A percentile compares a stretch with the other conserved stretches of the same genome.
These are phyloP conservation scores for Candoia aspera DNA, from an alignment of 2,113 vertebrate species.

Conservation along the genomic window DNA sequence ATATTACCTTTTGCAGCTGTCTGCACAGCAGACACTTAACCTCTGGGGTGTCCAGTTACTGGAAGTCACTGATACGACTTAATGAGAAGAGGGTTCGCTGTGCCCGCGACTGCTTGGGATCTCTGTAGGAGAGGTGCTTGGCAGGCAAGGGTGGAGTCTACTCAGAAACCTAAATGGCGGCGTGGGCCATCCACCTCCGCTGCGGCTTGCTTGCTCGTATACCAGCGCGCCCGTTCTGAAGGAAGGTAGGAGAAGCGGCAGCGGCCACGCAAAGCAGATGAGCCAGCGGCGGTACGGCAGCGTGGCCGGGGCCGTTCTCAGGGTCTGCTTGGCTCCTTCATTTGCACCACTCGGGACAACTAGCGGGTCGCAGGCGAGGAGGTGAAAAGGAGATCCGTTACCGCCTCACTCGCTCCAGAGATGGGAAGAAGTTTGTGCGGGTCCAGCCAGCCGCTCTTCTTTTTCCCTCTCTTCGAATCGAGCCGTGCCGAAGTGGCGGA, in stretches of 20 bases:
- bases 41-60: not conserved
- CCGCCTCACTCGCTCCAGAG: not conserved
- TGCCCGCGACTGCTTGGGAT: not conserved
- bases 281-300: no score
- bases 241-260: not conserved
- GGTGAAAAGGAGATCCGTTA: not conserved
- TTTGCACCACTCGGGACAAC: not conserved
- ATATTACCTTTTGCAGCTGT: not conserved
- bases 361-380: not conserved
- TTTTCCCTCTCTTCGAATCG: not conserved
- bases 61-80: not conserved
- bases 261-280: not conserved
- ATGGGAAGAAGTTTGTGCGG: not conserved
- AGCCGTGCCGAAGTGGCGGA: not conserved
- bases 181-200: not conserved
- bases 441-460: not conserved
- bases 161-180: not conserved
- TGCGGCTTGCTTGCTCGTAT: not conserved
- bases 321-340: not conserved
- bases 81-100: not conserved
- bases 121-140: not conserved
- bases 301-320: not conserved
- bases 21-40: not conserved
- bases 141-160: not conserved
- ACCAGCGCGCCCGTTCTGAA: not conserved